A percentile compares a stretch with the other conserved stretches of the same genome.
These are phyloP conservation scores for Campylomormyrus numenius DNA, from an alignment of 2,113 vertebrate species.

Conservation along the genomic window DNA sequence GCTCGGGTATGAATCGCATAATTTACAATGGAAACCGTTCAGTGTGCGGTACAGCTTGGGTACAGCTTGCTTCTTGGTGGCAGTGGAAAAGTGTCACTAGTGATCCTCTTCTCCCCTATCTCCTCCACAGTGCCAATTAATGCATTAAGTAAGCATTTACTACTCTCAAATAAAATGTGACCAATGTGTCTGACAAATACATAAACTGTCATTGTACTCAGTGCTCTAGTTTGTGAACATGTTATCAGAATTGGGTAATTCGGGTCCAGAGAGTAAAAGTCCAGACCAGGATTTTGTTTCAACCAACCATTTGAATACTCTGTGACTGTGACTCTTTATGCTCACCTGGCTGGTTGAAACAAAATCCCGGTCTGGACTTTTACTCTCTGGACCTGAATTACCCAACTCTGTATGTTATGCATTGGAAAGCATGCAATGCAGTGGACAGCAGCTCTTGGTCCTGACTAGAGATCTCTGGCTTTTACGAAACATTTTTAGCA, in stretches of 20 bases:
- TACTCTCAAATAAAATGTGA: background rate
- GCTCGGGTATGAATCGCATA: background rate
- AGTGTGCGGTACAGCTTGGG: background rate
- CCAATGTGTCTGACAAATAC: background rate
- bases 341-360: too few species aligned
- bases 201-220: background rate
- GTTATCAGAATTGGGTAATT: background rate
- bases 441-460: background rate
- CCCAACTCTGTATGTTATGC: background rate
- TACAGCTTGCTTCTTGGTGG: background rate
- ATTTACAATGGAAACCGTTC: background rate
- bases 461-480: background rate
- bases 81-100: background rate
- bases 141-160: background rate
- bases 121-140: background rate
- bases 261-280: too few species aligned
- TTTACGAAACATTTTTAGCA: background rate
- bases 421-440: background rate
- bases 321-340: too few species aligned
- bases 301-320: too few species aligned
- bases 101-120: background rate
- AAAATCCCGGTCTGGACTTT: too few species aligned
- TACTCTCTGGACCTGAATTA: too few species aligned
- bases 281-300: too few species aligned
- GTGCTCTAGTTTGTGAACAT: background rate